Evolutionary conservation across 1,140 invertebrate species (phyloP).

Genomic region (Gryon sp.): DNA sequence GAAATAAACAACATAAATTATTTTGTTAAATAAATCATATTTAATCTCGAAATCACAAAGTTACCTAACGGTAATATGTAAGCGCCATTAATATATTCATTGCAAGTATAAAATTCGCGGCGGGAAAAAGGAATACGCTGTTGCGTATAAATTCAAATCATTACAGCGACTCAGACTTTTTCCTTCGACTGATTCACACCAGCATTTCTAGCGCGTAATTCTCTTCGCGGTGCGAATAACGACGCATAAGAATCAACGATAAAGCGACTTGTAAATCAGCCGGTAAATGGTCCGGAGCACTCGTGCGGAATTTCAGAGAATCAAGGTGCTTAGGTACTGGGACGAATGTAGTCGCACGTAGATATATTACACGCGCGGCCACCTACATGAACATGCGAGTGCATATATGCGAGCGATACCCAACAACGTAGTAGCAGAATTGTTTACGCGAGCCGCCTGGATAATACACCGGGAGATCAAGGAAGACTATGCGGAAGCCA

Average conservation of each 20-base stretch:
- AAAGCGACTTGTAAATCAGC: conserved; percentile 61
- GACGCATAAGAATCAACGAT: conserved; percentile 50
- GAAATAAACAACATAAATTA: too few relatives aligned
- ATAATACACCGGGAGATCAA: conserved; percentile 50
- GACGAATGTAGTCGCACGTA: conserved; percentile 54
- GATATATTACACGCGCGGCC: conserved; percentile 48
- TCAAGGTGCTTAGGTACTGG: conserved; percentile 40
- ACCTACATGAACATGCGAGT: conserved; percentile 55
- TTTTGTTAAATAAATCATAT: too few relatives aligned
- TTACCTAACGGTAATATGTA: conserved; percentile 32
- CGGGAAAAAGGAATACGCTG: background rate
- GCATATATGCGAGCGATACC: conserved; percentile 51
- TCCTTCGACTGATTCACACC: conserved; percentile 42
- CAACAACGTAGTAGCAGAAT: conserved; percentile 52
- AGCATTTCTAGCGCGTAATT: conserved; percentile 56
- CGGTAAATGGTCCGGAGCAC: conserved; percentile 58
- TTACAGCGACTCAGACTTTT: conserved; percentile 38
- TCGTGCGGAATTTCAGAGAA: conserved; percentile 58
- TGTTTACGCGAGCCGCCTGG: conserved; percentile 45
- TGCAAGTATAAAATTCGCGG: conserved; percentile 1
- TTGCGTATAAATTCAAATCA: conserved; percentile 46
- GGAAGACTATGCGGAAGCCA: conserved; percentile 72
- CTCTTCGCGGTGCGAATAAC: conserved; percentile 50
- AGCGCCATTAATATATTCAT: conserved; percentile 45
- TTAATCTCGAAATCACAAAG: too few relatives aligned